These are phyloP conservation scores for Drymonia ruficornis DNA, from an alignment of 2,888 invertebrate genomes.

Conservation along the genomic window DNA sequence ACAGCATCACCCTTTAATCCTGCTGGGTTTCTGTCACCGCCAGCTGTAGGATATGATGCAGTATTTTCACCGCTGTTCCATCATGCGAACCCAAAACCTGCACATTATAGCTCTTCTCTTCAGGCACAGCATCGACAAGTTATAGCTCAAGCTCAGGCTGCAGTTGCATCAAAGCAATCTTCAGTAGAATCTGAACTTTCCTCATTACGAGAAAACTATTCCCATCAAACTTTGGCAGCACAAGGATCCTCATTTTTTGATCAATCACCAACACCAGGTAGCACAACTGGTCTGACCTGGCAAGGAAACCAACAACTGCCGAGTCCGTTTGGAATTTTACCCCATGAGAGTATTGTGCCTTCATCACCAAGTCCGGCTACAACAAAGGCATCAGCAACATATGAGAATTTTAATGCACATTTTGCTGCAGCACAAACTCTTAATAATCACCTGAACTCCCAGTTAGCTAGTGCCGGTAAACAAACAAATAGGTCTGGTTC, in stretches of 20 bases:
- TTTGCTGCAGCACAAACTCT: conserved; percentile 87
- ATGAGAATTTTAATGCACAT: conserved; percentile 89
- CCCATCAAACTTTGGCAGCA: conserved; percentile 83
- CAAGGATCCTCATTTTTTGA: conserved; percentile 89
- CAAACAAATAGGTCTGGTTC: conserved; percentile 84
- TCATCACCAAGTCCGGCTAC: conserved; percentile 86
- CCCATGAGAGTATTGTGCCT: conserved; percentile 90
- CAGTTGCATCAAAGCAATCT: conserved; percentile 83
- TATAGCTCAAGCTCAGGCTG: conserved; percentile 83
- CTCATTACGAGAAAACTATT: conserved; percentile 85
- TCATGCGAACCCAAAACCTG: conserved; percentile 90
- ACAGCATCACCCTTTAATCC: conserved; percentile 88
- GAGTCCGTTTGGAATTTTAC: conserved; percentile 91
- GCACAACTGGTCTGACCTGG: conserved; percentile 86
- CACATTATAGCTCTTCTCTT: conserved; percentile 88
- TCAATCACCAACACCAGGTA: conserved; percentile 83
- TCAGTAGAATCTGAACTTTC: conserved; percentile 85
- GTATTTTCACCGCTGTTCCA: conserved; percentile 94
- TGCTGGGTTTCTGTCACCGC: conserved; percentile 90
- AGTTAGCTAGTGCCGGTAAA: conserved; percentile 84
- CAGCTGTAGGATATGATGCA: conserved; percentile 91
- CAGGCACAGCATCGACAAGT: conserved; percentile 89
- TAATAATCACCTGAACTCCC: conserved; percentile 87
- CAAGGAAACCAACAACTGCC: conserved; percentile 89
- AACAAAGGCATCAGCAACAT: conserved; percentile 84